A percentile compares a stretch with the other conserved stretches of the same genome.
Conservation (phyloP, 2,113 vertebrate species). For the Erythrocebus patas region DNA sequence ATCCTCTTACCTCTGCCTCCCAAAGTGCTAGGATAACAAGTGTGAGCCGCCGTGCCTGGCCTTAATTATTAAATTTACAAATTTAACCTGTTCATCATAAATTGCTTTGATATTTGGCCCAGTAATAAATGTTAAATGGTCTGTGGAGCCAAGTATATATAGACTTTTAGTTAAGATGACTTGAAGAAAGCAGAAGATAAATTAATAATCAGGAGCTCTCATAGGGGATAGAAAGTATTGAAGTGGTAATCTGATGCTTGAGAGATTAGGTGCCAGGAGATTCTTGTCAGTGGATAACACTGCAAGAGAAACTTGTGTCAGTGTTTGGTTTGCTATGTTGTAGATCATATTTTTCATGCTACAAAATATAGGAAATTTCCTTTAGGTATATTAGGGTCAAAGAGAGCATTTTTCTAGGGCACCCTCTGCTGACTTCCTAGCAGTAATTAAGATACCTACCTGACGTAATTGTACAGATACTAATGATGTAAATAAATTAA, state of each 20-base stretch:
- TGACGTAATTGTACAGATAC: constrained; percentile 32
- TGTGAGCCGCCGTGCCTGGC: too few relatives aligned
- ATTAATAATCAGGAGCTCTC: neutral
- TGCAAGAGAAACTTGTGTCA: neutral
- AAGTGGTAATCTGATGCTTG: constrained; percentile 19
- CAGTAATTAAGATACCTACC: constrained; percentile 1
- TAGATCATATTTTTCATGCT: constrained; percentile 3
- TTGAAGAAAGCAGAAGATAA: neutral
- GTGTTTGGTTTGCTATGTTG: neutral
- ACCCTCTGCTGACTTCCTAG: constrained; percentile 43
- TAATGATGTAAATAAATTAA: constrained; percentile 49
- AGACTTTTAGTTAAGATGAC: neutral
- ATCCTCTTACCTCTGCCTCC: too few relatives aligned
- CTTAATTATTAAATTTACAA: constrained; percentile 10
- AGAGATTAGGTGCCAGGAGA: neutral
- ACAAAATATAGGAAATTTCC: neutral
- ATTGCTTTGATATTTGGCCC: neutral
- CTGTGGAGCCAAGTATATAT: neutral
- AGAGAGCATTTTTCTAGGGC: constrained; percentile 5
- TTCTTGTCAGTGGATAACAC: constrained; percentile 17
- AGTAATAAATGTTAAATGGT: constrained; percentile 11
- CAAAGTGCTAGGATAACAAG: too few relatives aligned
- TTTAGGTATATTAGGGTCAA: neutral
- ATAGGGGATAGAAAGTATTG: neutral
- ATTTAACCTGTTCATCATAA: constrained; percentile 22